A percentile compares a stretch with the other conserved stretches of the same genome.
phyloP scores from a whole-genome alignment of 2,888 invertebrate species.

The Nymphalis urticae region DNA sequence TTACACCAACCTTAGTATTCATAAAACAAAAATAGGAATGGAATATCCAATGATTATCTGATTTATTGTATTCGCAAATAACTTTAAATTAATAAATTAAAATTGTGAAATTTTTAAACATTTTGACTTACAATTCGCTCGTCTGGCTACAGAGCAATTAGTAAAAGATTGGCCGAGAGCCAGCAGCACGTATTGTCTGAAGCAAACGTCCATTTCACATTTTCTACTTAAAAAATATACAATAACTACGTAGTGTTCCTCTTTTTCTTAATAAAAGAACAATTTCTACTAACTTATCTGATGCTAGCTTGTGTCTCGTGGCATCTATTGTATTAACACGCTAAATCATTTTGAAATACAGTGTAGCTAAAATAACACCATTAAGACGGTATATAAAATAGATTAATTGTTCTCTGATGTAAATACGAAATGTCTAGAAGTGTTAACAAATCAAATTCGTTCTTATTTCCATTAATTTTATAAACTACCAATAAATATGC shows the following conservation, averaged over 20 bases:
- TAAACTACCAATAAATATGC: too few relatives aligned
- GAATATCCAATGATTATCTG: too few relatives aligned
- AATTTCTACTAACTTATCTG: constrained; percentile 5
- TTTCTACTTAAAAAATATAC: constrained; percentile 20
- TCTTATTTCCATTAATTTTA: too few relatives aligned
- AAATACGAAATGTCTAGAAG: too few relatives aligned
- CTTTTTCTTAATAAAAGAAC: constrained; percentile 7
- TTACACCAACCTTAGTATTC: too few relatives aligned
- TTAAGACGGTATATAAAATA: too few relatives aligned
- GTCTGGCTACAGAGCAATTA: constrained; percentile 29
- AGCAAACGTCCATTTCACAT: constrained; percentile 25
- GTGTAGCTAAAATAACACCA: too few relatives aligned
- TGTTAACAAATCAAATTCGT: too few relatives aligned
- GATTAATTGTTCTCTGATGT: too few relatives aligned
- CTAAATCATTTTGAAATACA: background rate
- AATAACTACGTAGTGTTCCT: constrained; percentile 4
- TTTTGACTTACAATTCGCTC: constrained; percentile 26
- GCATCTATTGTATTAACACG: background rate
- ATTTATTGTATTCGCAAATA: background rate
- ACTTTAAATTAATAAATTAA: constrained; percentile 8
- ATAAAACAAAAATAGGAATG: too few relatives aligned
- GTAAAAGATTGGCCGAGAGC: constrained; percentile 28
- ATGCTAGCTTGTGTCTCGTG: background rate
- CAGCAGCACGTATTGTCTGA: constrained; percentile 24
- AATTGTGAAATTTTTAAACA: constrained; percentile 19